Conservation (phyloP, 2,113 vertebrate genomes). For the Macrotis lagotis region DNA sequence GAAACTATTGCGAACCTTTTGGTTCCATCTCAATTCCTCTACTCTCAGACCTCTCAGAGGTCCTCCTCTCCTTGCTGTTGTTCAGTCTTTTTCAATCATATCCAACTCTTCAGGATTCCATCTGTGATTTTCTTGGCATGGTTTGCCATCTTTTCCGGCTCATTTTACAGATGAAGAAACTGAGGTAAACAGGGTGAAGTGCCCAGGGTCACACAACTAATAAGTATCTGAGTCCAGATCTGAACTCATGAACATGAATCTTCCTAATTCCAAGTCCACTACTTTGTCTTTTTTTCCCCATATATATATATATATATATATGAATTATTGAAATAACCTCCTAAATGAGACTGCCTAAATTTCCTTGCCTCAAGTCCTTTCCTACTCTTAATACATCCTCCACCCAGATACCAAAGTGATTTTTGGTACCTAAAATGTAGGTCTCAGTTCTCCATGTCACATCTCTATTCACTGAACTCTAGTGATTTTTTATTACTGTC, state of each 20-base stretch:
- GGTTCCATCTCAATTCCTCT: too few relatives aligned
- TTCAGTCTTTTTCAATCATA: background rate
- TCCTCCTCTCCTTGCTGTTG: background rate
- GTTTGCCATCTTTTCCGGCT: background rate
- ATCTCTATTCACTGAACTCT: background rate
- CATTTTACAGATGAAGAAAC: background rate
- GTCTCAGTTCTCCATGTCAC: background rate
- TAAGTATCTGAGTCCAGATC: background rate
- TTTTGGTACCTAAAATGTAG: background rate
- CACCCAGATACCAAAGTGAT: background rate
- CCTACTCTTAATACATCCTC: background rate
- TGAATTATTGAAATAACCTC: background rate
- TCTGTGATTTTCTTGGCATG: background rate
- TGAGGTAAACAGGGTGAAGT: background rate
- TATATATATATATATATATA: background rate
- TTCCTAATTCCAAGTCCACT: background rate
- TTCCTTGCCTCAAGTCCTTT: background rate
- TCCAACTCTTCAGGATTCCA: background rate
- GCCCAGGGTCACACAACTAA: background rate
- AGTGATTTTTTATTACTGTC: background rate
- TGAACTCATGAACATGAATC: background rate
- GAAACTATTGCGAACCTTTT: too few relatives aligned
- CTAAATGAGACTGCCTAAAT: background rate
- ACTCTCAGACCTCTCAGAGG: too few relatives aligned
- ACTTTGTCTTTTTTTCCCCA: background rate